Evolutionary conservation across 2,797 vertebrate genomes (phyloP), one percentile per base, ranked within the genome.

Genomic region (Myiotriccus ornatus): DNA sequence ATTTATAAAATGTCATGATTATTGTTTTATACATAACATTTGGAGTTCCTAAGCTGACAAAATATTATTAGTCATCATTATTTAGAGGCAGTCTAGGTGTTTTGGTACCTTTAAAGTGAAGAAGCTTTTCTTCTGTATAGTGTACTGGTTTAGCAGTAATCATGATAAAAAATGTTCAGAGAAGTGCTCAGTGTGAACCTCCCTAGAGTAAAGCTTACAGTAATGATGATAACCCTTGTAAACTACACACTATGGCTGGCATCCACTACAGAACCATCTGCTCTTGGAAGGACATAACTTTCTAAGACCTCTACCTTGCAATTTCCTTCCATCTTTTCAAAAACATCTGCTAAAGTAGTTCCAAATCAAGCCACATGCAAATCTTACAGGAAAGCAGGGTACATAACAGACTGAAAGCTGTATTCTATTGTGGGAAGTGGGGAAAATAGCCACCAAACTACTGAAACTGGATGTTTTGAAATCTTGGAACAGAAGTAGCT

Each of bases 1-100:
- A 73, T 75, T 75, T 84, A 43, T 41, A 67, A 78, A 86, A 70
- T 76, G 52, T 41, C 27, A 44, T 76, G 47, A 46, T 93, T 84
- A 89, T 85, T 93, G 56, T 67, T 78, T 70, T 76, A 34, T 59
- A 56, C 41, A 20, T 74, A 49, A 53, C 34, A 74, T 43, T 50
- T 68, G 9, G 81, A 67, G 43, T 62, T 87, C 25, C 49, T 84
- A 59, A 56, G 6, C 49, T 82, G 67, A 90, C 65, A 73, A 41
- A 73, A 78, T 27, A 28, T 90, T 81, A 47, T 94, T 83, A 87
- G 59, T 90, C 47, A 28, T 64, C 4, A 0, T 89, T 93, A 68
- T 63, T 94, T 88, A 84, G 70, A 60, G 83, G 53, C 27, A 39
- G 0, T 74, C 20, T 46, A 39, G 9, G 19, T 43, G 9, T 73